Base-by-base conservation (phyloP, 37 sponge, comb jelly and placozoan genomes). In the Geodia barretti region DNA sequence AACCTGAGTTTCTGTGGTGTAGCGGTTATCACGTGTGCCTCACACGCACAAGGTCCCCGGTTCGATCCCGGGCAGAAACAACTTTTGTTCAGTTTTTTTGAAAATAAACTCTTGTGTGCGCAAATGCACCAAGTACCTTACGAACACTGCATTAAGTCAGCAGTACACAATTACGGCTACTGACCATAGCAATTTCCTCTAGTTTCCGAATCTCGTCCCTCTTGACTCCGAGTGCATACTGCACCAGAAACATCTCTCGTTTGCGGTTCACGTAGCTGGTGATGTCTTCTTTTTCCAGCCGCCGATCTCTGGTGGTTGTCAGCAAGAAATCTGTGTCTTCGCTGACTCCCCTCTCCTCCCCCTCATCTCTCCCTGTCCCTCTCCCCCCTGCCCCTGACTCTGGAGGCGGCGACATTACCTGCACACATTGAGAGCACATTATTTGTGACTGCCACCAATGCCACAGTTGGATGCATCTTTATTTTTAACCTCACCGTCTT, bases 191-290 rank as follows among this genome's bases (percentile, higher is more conserved):
- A 72, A 97, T 93, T 33, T 94, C 92, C 71, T 94, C 92, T 37
- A 97, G 75, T 54, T 97, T 97, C 31, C 84, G 78, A 42, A 97
- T 97, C 84, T 97, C 97, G 42, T 97, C 95, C 42, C 90, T 84
- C 83, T 97, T 97, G 3, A 94, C 97, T 14, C 97, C 95, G 3
- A 97, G 90, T 11, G 97, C 76, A 62, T 97, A 97, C 86, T 95
- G 92, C 41, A 97, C 88, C 0, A 97, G 90, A 82, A 97, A 97
- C 95, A 97, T 97, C 77, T 97, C 95, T 35, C 93, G 75, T 76
- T 97, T 97, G 37, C 84, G 82, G 21, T 65, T 79, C 7, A 97
- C 74, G 70, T 86, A 97, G 62, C 80, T 89, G 29, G 76, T 73
- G 63, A 97, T 43, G 62, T 89, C 91, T 64, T 97, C 97, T 79